These are phyloP conservation scores for Brachylomia viminalis DNA, from an alignment of 2,888 invertebrate genomes.

Conservation along the genomic window DNA sequence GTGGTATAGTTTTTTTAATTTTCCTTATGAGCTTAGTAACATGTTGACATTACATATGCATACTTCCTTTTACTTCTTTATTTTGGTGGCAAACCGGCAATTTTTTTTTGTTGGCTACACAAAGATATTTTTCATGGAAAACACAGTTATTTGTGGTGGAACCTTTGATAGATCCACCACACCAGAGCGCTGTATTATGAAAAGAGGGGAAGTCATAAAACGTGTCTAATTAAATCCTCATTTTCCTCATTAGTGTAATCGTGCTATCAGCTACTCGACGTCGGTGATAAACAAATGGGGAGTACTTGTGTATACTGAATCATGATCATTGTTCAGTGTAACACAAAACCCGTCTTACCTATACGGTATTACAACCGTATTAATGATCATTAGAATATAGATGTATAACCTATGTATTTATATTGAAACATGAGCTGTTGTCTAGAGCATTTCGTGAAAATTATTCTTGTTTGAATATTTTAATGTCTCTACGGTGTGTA, in stretches of 20 bases:
- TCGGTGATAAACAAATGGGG: conserved; percentile 35
- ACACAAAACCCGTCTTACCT: conserved; percentile 46
- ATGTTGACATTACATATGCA: conserved; percentile 4
- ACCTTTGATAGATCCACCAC: conserved; percentile 31
- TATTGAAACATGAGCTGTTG: conserved; percentile 20
- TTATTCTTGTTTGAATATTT: conserved; percentile 38
- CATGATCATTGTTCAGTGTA: conserved; percentile 15
- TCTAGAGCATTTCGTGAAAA: conserved; percentile 21
- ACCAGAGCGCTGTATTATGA: conserved; percentile 20
- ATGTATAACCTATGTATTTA: conserved; percentile 38
- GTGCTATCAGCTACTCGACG: conserved; percentile 45
- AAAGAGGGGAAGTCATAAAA: conserved; percentile 29
- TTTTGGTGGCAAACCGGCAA: conserved; percentile 13
- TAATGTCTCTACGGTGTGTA: conserved; percentile 7
- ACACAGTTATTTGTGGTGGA: conserved; percentile 15
- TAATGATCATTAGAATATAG: conserved; percentile 28
- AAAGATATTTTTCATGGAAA: conserved; percentile 14
- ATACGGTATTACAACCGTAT: conserved; percentile 43
- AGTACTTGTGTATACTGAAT: conserved; percentile 32
- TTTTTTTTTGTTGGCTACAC: conserved; percentile 10
- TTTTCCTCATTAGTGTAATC: conserved; percentile 57
- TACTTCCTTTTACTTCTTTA: conserved; percentile 1
- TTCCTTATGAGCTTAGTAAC: conserved; percentile 5
- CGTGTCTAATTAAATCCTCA: conserved; percentile 55
- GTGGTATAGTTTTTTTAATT: conserved; percentile 9